phyloP scores from a whole-genome alignment of 2,888 invertebrate species.

The Mimumesa dahlbomi region DNA sequence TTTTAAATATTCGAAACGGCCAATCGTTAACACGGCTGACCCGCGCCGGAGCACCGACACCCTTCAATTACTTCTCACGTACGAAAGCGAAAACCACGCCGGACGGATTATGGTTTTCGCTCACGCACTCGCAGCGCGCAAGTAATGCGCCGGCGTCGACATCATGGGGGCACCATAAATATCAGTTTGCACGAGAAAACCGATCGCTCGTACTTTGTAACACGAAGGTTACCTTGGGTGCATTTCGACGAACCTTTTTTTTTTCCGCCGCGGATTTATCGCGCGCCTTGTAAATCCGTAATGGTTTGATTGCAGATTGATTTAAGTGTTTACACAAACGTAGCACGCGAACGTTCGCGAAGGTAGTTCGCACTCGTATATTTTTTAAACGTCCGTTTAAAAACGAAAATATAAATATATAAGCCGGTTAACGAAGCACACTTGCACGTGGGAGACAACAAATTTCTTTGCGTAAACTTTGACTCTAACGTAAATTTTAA shows the following conservation, averaged over 20 bases:
- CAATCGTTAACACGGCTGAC: constrained; percentile 56
- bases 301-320: constrained; percentile 24
- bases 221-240: constrained; percentile 28
- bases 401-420: too few species aligned
- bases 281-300: constrained; percentile 19
- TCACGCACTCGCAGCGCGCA: constrained; percentile 54
- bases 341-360: not conserved
- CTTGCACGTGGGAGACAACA: too few species aligned
- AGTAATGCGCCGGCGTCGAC: constrained; percentile 48
- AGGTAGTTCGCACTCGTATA: too few species aligned
- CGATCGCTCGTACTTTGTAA: constrained; percentile 38
- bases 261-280: constrained; percentile 5
- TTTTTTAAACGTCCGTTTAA: too few species aligned
- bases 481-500: too few species aligned
- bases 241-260: not conserved
- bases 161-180: constrained; percentile 54
- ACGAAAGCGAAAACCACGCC: constrained; percentile 33
- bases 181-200: constrained; percentile 57
- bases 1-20: constrained; percentile 49
- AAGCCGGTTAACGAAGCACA: too few species aligned
- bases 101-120: constrained; percentile 62
- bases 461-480: too few species aligned
- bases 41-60: constrained; percentile 36
- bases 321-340: not conserved
- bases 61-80: constrained; percentile 62